Base-by-base conservation (phyloP, 2,113 vertebrate genomes). In the Jaculus jaculus region DNA sequence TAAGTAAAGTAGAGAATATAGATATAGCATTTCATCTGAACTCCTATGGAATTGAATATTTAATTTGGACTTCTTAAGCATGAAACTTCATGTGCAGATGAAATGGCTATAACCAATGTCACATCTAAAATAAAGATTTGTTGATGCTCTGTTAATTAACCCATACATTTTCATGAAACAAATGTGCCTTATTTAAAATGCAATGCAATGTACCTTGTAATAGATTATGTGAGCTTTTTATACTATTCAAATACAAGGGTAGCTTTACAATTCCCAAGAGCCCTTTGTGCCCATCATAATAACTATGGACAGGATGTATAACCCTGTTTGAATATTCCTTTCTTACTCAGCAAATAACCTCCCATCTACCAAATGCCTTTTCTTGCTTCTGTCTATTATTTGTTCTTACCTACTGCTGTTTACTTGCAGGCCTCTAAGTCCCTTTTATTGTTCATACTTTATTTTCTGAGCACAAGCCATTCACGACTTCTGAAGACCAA, bases 341-440 rank as follows among this genome's bases (percentile, higher is more conserved):
- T 94, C 91, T 91, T 94, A 89, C 79, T 88, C 74, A 73, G 7
- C 30, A 77, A 93, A 74, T 20, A 71, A 81, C 42, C 84, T 93
- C 60, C 81, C 75, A 54, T 79, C 69, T 58, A 91, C 24, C 58
- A 91, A 91, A 73, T n/a, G 47, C 3, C 80, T 88, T 89, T 84
- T 39, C 24, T 60, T 95, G 42, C 20, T 72, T 95, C 75, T 32
- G 18, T 95, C 95, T 83, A 51, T 94, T 71, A 81, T 81, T 89
- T 94, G 84, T 92, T 94, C 92, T 92, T 84, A 87, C 81, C 84
- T 95, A 94, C 96, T 93, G 42, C 74, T 95, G 87, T 85, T 92
- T 42, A 83, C 81, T 85, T 92, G 37, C 94, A 79, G 66, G 85
- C 69, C 58, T 85, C 85, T 83, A 63, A 68, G 58, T 65, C 65